Conservation (phyloP, 2,113 vertebrate genomes). For the Pedionomus torquatus region DNA sequence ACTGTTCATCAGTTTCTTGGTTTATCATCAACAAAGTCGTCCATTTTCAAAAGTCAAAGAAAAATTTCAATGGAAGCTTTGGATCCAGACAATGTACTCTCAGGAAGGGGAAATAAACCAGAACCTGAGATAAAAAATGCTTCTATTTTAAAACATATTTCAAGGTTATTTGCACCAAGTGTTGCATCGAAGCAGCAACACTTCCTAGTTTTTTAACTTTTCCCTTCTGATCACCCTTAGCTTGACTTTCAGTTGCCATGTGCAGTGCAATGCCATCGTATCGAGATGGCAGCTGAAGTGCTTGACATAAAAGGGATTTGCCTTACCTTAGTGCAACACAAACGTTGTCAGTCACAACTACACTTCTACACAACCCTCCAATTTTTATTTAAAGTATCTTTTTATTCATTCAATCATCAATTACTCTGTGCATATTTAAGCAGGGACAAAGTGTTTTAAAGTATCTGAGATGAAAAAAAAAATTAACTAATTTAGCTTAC, state of each 20-base stretch:
- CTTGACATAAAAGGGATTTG: neutral
- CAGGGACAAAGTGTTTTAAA: neutral
- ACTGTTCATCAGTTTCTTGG: neutral
- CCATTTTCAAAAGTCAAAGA: neutral
- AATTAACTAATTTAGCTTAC: neutral
- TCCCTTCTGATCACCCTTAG: neutral
- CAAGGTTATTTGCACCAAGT: neutral
- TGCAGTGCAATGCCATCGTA: neutral
- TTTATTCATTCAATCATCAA: neutral
- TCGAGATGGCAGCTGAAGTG: neutral
- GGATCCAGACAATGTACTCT: neutral
- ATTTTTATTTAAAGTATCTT: neutral
- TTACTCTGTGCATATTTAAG: neutral
- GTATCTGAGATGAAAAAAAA: neutral
- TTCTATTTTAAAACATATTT: neutral
- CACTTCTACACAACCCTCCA: neutral
- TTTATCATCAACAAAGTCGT: neutral
- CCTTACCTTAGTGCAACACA: neutral
- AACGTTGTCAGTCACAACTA: neutral
- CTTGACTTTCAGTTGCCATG: neutral
- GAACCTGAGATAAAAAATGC: neutral
- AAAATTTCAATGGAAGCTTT: neutral
- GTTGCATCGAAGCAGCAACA: neutral
- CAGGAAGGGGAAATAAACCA: neutral
- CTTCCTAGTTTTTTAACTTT: neutral